Base-by-base conservation (phyloP, 2,888 invertebrate genomes). In the Nesidiocoris tenuis region DNA sequence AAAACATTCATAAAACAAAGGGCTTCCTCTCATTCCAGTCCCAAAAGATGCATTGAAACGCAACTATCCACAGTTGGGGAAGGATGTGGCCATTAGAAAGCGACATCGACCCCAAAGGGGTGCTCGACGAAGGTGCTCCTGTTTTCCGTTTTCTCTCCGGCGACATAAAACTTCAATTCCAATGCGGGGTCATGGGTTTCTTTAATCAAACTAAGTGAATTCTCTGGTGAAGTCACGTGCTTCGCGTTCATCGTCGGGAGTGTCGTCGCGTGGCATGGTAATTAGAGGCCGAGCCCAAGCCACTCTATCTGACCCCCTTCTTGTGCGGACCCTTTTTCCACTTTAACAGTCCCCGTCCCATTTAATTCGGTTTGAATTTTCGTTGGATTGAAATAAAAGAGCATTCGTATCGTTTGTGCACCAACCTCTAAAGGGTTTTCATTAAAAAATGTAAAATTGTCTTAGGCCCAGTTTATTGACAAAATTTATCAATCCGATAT, bases 201-300 rank as follows among this genome's bases (percentile, higher is more conserved):
- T 63, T 39, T 39, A 65, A 25, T 65, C 65, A 65, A 39, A n/a
- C 39, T 65, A 19, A 65, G 65, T 65, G 65, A 65, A 1, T 65
- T 65, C 39, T 39, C 18, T 39, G 7, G 65, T 65, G 39, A 25
- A 39, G 65, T 65, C 65, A 39, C 65, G 39, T 24, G 65, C 39
- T 39, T 12, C 39, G 12, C 39, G 3, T 39, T 12, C 39, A 39
- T 7, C n/a, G n/a, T n/a, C 12, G 39, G 39, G 39, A 39, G 39
- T 12, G 39, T 39, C 39, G 39, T 39, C 39, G 39, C 39, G 39
- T 39, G 39, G 5, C 39, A 3, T 39, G 39, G 39, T 39, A 39
- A 39, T 39, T 39, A 39, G 39, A 39, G 39, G 39, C 39, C 12
- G 12, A 39, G 12, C 39, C 39, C 5, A 39, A 3, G 39, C 39